Evolutionary conservation across 2,797 vertebrate genomes (phyloP).

Genomic region (Craterocephalus amniculus): DNA sequence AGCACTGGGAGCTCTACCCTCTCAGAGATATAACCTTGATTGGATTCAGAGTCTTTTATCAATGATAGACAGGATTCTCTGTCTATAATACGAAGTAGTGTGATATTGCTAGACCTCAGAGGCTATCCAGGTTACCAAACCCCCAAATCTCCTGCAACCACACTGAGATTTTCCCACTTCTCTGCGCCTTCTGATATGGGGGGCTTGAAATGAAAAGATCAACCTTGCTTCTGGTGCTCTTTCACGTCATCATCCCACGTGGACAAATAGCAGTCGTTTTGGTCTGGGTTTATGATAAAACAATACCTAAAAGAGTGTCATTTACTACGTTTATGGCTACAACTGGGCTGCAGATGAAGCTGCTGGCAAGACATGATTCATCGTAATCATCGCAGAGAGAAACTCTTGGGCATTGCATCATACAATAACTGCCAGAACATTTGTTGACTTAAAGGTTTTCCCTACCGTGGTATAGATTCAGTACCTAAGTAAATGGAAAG

Average conservation of each 20-base stretch:
- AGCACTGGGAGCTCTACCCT: neutral
- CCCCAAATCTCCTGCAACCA: slow-evolving; percentile 25
- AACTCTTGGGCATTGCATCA: slow-evolving; percentile 44
- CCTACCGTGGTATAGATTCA: slow-evolving; percentile 11
- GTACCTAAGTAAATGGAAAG: slow-evolving; percentile 4
- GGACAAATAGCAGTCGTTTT: slow-evolving; percentile 29
- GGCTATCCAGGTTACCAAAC: slow-evolving; percentile 20
- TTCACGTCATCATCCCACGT: slow-evolving; percentile 29
- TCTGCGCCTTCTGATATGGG: slow-evolving; percentile 37
- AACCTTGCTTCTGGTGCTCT: slow-evolving; percentile 46
- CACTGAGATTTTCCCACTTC: slow-evolving; percentile 28
- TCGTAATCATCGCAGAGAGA: slow-evolving; percentile 46
- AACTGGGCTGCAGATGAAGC: slow-evolving; percentile 33
- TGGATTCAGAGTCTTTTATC: slow-evolving; percentile 4
- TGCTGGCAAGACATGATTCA: slow-evolving; percentile 37
- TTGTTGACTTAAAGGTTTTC: slow-evolving; percentile 48
- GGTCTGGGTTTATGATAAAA: slow-evolving; percentile 43
- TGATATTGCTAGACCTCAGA: neutral
- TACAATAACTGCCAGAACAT: slow-evolving; percentile 42
- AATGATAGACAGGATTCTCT: slow-evolving; percentile 2
- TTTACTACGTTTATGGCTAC: slow-evolving; percentile 33
- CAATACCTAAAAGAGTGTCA: slow-evolving; percentile 29
- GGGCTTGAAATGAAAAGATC: slow-evolving; percentile 58
- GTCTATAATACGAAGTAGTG: neutral
- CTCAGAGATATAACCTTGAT: neutral